Base-by-base conservation (phyloP, 2,797 vertebrate species). In the Chelonia mydas region DNA sequence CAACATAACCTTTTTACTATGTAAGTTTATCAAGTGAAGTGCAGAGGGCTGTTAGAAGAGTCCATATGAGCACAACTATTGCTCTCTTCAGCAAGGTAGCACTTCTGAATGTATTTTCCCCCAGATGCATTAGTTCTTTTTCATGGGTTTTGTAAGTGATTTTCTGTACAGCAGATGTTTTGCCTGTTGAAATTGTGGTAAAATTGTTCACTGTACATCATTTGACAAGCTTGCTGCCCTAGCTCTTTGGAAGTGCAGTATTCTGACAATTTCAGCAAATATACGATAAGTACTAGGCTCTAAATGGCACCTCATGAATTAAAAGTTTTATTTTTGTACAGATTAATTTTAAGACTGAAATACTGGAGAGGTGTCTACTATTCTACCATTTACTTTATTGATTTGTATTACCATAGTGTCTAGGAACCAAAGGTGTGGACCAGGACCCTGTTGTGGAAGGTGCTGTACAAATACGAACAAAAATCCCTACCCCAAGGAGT, bases 171-270 rank as follows among this genome's bases (percentile, higher is more conserved):
- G 88, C 27, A 89, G 2, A 50, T 79, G 7, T 93, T 65, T 76
- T 86, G 8, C 37, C 86, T 88, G 51, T 25, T 74, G 21, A 74
- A 37, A 45, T 45, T 74, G 21, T 45, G 21, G 37, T 74, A 41
- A 74, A 74, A 74, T 74, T 19, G 6, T 74, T 74, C 68, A 25
- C 68, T 74, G 15, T 41, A 45, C 85, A 83, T 61, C 2, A 0
- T 41, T 41, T 9, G 50, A 7, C 6, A 28, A 7, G 10, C 8
- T 81, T 88, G 84, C 10, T 79, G 7, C 27, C 50, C 0, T 0
- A 49, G 57, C 23, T 79, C 41, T 89, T 89, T 83, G 31, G 80
- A 76, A 41, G 11, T 74, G 68, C 37, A 23, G 37, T 4, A 2
- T 19, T 94, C 87, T 7, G 10, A 55, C 17, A 5, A 41, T 41